Conservation (phyloP, 2,888 invertebrate species). For the Syrphus vitripennis region DNA sequence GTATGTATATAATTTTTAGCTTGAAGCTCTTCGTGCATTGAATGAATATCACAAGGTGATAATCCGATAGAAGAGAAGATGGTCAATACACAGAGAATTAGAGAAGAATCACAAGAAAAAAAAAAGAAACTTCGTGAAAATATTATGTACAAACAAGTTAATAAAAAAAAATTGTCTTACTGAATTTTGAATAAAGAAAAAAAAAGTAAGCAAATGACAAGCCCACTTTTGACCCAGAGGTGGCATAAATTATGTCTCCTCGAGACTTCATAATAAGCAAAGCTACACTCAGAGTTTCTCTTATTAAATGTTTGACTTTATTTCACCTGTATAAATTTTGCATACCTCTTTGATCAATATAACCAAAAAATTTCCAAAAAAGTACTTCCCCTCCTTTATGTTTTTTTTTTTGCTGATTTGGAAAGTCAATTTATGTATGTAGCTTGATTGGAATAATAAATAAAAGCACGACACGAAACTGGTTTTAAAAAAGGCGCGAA, state of each 20-base stretch:
- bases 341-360: background rate
- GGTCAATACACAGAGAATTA: background rate
- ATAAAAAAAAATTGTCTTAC: background rate
- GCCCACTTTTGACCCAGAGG: background rate
- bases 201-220: background rate
- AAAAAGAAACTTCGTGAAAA: background rate
- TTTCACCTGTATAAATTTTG: background rate
- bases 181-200: background rate
- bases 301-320: background rate
- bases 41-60: constrained; percentile 58
- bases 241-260: background rate
- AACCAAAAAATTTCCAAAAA: background rate
- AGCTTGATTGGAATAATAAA: constrained; percentile 5
- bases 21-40: constrained; percentile 64
- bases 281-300: background rate
- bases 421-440: constrained; percentile 2
- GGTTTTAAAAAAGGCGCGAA: background rate
- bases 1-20: constrained; percentile 46
- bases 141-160: background rate
- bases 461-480: background rate
- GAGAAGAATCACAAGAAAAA: background rate
- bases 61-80: constrained; percentile 39
- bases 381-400: background rate
- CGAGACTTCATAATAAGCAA: no score
- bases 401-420: background rate